A percentile compares a stretch with the other conserved stretches of the same genome.
Conservation (phyloP, 2,113 vertebrate genomes). For the Pan troglodytes region DNA sequence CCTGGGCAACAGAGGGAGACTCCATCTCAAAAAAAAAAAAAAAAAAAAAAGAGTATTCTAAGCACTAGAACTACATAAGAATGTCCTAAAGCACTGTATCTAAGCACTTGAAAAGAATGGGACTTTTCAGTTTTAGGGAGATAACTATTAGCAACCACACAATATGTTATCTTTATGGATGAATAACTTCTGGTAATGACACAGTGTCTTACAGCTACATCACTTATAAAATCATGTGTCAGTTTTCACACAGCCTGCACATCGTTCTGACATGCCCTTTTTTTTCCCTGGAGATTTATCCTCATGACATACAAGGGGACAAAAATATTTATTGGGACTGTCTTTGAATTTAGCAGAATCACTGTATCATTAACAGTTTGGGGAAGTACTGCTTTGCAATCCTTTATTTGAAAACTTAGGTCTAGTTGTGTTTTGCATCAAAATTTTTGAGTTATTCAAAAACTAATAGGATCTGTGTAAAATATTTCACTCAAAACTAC, state of each 20-base stretch:
- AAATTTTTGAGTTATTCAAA: conserved; percentile 33
- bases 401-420: background rate
- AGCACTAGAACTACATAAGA: background rate
- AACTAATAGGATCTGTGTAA: background rate
- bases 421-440: background rate
- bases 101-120: background rate
- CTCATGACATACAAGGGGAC: background rate
- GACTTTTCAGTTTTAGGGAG: background rate
- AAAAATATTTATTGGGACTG: background rate
- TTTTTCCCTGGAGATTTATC: background rate
- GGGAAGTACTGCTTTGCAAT: background rate
- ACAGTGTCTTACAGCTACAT: background rate
- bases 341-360: background rate
- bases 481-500: background rate
- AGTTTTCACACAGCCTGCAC: background rate
- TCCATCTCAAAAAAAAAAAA: too few species aligned
- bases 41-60: too few species aligned
- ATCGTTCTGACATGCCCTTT: background rate
- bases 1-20: too few species aligned
- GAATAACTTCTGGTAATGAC: background rate
- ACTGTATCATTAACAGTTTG: background rate
- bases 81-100: background rate
- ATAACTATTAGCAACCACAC: background rate
- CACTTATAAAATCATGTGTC: background rate
- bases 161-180: background rate